Base-by-base conservation (phyloP, 1,140 invertebrate genomes). In the Lepidurus apus region DNA sequence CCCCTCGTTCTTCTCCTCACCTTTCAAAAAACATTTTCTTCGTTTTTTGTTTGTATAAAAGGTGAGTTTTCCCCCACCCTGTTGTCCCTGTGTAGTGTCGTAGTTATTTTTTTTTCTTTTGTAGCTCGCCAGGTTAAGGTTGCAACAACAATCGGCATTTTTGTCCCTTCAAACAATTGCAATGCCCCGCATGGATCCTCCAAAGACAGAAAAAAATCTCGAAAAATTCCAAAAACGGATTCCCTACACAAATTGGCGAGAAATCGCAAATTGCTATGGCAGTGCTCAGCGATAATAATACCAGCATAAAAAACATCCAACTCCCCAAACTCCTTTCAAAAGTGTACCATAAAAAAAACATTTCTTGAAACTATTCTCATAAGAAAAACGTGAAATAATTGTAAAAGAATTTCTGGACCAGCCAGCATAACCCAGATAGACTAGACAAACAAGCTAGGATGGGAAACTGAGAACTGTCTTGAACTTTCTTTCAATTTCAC, bases 31-130 rank as follows among this genome's bases (percentile, higher is more conserved):
- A 34, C 34, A 34, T 4, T 34, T 34, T 34, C 26, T 34, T 4
- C 2, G 34, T 4, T 34, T 34, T 34, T 34, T 34, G 34, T 34
- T 34, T 65, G n/a, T 65, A 65, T 6, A 21, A 65, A 65, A 65
- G 53, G 53, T 65, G 53, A 65, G 53, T 65, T 65, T 65, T 65
- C 53, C 53, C 53, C 53, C 53, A 65, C 53, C n/a, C 53, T 65
- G n/a, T 65, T 17, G 53, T 21, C 53, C 53, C 53, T 65, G 53
- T 65, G 53, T 17, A 65, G 9, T 65, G 21, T 65, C 53, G 53
- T 65, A 65, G 53, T 65, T 65, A n/a, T 9, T 47, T 65, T 65
- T 8, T 21, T 21, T 21, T 65, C 7, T 65, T 65, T 7, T n/a
- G 53, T 13, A 65, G n/a, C 53, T 65, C 21, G 17, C 17, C 53